phyloP scores from a whole-genome alignment of 2,888 invertebrate species.

The Sarcophaga carnaria region DNA sequence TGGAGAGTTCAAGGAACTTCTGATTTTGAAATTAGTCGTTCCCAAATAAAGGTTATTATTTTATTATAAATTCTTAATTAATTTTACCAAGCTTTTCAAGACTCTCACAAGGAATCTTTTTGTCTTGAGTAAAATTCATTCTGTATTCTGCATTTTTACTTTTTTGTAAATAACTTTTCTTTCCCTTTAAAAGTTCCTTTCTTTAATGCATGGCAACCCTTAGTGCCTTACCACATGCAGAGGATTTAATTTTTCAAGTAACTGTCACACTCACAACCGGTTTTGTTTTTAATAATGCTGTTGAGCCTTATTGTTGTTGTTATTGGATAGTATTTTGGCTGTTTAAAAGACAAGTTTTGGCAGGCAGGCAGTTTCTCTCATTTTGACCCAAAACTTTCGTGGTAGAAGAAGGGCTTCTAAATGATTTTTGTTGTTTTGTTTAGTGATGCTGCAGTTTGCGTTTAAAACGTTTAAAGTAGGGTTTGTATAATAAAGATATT shows the following conservation, averaged over 20 bases:
- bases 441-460: background rate
- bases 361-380: background rate
- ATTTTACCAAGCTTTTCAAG: no score
- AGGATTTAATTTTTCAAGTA: constrained; percentile 44
- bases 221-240: constrained; percentile 10
- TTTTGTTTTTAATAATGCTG: background rate
- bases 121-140: no score
- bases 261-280: constrained; percentile 60
- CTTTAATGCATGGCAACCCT: constrained; percentile 11
- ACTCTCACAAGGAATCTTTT: no score
- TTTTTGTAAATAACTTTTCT: no score
- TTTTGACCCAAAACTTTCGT: background rate
- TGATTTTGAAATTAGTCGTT: no score
- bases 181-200: no score
- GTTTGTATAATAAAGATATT: no score
- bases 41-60: no score
- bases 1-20: no score
- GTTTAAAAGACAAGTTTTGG: constrained; percentile 46
- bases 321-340: background rate
- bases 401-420: no score
- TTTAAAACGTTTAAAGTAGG: background rate
- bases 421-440: constrained; percentile 12
- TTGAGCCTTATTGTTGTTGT: background rate
- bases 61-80: no score
- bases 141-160: no score